Percentiles rank a stretch among this genome's conserved stretches.
Evolutionary conservation across 2,113 vertebrate species (phyloP).

Genomic region (Lophura nycthemera): DNA sequence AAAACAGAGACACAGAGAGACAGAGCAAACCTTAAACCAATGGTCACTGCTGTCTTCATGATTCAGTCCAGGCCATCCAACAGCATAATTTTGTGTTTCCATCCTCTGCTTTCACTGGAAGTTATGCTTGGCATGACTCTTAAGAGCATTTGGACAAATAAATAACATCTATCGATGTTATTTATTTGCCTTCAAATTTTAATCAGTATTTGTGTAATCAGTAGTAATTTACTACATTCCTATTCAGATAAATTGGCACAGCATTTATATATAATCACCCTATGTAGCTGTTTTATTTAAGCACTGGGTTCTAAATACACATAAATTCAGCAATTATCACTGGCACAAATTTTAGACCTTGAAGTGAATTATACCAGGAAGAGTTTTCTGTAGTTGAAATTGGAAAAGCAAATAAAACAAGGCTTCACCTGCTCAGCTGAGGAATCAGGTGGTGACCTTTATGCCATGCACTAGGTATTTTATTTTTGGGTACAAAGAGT

Average conservation of each 20-base stretch:
- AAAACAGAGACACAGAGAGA: background rate
- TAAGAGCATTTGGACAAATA: constrained; percentile 71
- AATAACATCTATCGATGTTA: constrained; percentile 68
- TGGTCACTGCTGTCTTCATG: background rate
- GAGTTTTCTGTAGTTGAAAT: constrained; percentile 60
- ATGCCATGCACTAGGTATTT: background rate
- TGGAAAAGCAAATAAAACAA: constrained; percentile 63
- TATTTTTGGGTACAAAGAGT: constrained; percentile 63
- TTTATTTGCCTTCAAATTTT: constrained; percentile 74
- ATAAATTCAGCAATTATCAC: constrained; percentile 69
- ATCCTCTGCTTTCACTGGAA: constrained; percentile 60
- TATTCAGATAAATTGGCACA: constrained; percentile 63
- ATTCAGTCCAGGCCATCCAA: constrained; percentile 33
- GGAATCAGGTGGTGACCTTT: constrained; percentile 25
- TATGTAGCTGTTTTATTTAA: constrained; percentile 45
- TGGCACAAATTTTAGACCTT: constrained; percentile 62
- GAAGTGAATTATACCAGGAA: constrained; percentile 58
- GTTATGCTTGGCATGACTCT: constrained; percentile 68
- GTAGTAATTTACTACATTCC: constrained; percentile 60
- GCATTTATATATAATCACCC: constrained; percentile 46
- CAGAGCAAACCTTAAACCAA: background rate
- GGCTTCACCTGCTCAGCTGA: constrained; percentile 18
- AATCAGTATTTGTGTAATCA: constrained; percentile 75
- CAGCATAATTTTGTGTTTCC: constrained; percentile 30
- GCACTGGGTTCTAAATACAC: constrained; percentile 51